These are phyloP conservation scores for Cepphus grylle DNA, from an alignment of 2,113 vertebrate genomes.

Conservation along the genomic window DNA sequence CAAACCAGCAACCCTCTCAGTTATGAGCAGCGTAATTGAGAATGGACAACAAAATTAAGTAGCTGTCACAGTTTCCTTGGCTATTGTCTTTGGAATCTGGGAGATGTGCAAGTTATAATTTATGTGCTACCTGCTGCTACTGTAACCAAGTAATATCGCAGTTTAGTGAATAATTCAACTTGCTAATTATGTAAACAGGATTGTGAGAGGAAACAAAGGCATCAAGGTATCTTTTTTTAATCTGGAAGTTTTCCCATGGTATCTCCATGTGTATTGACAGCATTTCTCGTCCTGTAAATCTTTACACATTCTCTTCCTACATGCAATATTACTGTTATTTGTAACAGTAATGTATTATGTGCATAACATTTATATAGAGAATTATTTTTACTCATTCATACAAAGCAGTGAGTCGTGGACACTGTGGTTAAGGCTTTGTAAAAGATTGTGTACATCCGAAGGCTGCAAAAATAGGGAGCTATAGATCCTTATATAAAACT, in stretches of 20 bases:
- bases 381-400: background rate
- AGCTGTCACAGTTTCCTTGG: background rate
- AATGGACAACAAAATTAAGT: constrained; percentile 28
- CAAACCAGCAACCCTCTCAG: background rate
- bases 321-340: background rate
- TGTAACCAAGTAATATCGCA: background rate
- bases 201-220: background rate
- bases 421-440: background rate
- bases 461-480: background rate
- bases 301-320: background rate
- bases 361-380: background rate
- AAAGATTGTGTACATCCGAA: background rate
- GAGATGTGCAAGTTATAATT: background rate
- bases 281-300: background rate
- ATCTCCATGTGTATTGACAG: background rate
- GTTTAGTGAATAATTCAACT: background rate
- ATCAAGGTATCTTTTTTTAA: background rate
- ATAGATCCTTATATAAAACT: background rate
- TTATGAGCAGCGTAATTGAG: background rate
- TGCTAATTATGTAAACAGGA: background rate
- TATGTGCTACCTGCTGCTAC: background rate
- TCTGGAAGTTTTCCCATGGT: background rate
- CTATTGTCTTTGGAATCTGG: background rate
- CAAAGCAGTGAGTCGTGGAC: background rate
- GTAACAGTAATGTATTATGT: background rate